These are phyloP conservation scores for Artibeus jamaicensis DNA, from an alignment of 2,797 vertebrate genomes.

Conservation along the genomic window DNA sequence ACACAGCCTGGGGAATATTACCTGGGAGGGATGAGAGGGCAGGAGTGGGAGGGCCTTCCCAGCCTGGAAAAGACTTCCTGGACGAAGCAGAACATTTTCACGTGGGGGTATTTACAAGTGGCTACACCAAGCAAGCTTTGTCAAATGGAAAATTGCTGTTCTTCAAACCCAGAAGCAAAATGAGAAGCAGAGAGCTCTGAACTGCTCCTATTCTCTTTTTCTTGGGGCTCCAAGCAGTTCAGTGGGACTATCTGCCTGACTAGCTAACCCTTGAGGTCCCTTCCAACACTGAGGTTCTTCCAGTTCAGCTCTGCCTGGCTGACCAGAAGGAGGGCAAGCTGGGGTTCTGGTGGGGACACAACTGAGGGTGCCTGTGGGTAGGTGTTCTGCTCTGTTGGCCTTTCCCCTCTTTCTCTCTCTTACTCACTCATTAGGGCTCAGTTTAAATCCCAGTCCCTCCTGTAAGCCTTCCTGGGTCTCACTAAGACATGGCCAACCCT, in stretches of 20 bases:
- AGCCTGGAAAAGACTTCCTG: neutral
- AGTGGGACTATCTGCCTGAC: neutral
- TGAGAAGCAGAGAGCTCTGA: neutral
- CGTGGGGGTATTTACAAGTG: neutral
- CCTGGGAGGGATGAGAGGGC: neutral
- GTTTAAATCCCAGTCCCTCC: slow-evolving; percentile 17
- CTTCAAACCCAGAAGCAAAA: neutral
- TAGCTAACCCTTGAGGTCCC: neutral
- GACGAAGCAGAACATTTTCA: neutral
- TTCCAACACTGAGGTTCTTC: neutral
- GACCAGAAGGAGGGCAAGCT: neutral
- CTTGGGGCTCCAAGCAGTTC: neutral
- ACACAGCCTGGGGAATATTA: neutral
- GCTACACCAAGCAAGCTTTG: neutral
- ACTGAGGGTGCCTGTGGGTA: neutral
- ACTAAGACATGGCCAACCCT: neutral
- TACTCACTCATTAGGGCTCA: neutral
- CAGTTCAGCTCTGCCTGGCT: neutral
- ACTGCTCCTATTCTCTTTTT: neutral
- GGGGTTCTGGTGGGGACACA: neutral
- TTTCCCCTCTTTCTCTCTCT: neutral
- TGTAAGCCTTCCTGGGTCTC: neutral
- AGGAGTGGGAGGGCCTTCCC: neutral
- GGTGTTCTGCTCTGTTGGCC: neutral
- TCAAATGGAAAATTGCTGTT: neutral